A percentile compares a stretch with the other conserved stretches of the same genome.
Conservation (phyloP, 1,140 invertebrate genomes). For the Neocloeon triangulifer region DNA sequence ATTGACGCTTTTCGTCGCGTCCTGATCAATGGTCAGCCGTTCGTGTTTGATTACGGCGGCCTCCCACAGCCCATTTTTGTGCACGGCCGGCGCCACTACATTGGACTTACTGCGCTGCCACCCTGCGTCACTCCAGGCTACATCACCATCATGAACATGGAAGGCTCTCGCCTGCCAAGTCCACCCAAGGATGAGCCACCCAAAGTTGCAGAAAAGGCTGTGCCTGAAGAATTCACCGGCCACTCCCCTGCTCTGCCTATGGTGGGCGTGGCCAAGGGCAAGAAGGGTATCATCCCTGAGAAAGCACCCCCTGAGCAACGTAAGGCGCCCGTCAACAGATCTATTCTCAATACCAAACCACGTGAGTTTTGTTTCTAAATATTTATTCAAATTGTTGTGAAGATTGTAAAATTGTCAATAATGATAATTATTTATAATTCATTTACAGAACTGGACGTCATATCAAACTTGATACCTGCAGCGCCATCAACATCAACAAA, state of each 20-base stretch:
- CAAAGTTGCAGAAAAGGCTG: neutral
- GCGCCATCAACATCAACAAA: no score
- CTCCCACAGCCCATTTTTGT: conserved; percentile 70
- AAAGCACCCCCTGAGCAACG: no score
- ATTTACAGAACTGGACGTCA: no score
- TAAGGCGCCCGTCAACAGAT: no score
- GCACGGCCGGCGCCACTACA: conserved; percentile 54
- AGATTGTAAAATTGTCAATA: no score
- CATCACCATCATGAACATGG: conserved; percentile 44
- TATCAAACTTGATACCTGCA: no score
- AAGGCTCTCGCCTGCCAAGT: conserved; percentile 17
- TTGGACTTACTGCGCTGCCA: conserved; percentile 59
- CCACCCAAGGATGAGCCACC: conserved; percentile 5
- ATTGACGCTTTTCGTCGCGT: conserved; percentile 50
- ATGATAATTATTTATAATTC: no score
- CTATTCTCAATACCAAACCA: no score
- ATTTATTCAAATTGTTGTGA: no score
- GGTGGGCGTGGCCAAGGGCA: no score
- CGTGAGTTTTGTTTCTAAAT: no score
- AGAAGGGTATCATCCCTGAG: no score
- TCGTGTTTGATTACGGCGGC: conserved; percentile 60
- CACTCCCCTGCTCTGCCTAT: conserved; percentile 11
- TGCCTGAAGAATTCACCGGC: neutral
- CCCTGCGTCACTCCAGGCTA: conserved; percentile 43
- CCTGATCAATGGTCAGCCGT: conserved; percentile 45